Evolutionary conservation across 2,888 invertebrate genomes (phyloP), one percentile per base, ranked within the genome.

Genomic region (Ischnura elegans): DNA sequence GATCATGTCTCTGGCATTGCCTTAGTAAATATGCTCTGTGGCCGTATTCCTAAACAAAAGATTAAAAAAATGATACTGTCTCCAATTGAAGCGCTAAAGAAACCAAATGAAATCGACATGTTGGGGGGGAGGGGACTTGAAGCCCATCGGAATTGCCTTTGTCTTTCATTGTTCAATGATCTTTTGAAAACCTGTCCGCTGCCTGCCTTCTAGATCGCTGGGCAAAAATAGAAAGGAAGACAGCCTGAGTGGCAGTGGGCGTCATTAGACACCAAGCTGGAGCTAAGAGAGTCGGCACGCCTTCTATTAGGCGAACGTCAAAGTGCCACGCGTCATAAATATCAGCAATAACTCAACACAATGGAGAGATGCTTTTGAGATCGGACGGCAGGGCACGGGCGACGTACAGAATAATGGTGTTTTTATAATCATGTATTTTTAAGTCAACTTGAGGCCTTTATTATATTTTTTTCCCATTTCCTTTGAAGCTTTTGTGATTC

Each of bases 301-400:
- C 76, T 76, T 76, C 76, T 76, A 76, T 76, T 76, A 36, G 76
- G 76, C 76, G 10, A 29, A 76, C 76, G 76, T 76, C 76, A 76
- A 76, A 16, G 76, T 76, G 76, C 36, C 76, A 76, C 29, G 5
- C 76, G 36, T 76, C 76, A 76, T 76, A 36, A 36, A 76, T 36
- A 76, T 10, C 29, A 36, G 76, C 36, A 36, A 76, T 36, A 76
- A 76, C 13, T 76, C 76, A 29, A 76, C 76, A 36, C 36, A 29
- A 29, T 36, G 76, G 8, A 36, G 76, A 36, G 25, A 10, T 76
- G 76, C 25, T 76, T 76, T 76, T 76, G 36, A 10, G 76, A 10
- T 13, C 29, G 10, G 76, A 76, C 36, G 13, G 16, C 29, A n/a
- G n/a, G 29, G 76, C 25, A 36, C 29, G 10, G 76, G 36, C 36